phyloP scores from a whole-genome alignment of 2,797 vertebrate genomes.

The Enteromius trimaculatus region DNA sequence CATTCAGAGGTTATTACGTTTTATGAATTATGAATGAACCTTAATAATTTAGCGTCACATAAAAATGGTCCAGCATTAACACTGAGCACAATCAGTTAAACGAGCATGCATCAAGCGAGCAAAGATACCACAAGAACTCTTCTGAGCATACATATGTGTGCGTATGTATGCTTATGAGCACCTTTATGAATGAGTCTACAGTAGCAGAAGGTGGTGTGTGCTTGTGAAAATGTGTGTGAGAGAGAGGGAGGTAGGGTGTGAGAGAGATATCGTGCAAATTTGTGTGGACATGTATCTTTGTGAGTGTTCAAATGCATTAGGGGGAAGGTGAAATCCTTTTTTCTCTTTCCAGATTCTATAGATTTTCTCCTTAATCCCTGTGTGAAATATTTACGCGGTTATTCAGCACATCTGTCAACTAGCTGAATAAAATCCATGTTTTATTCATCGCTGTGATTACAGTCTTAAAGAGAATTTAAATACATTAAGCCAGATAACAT shows the following conservation, averaged over 20 bases:
- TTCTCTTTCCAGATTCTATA: slow-evolving; percentile 6
- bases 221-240: not conserved
- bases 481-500: slow-evolving; percentile 23
- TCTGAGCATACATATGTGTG: slow-evolving; percentile 11
- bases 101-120: slow-evolving; percentile 1
- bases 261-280: not conserved
- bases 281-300: slow-evolving; percentile 3
- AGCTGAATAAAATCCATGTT: slow-evolving; percentile 25
- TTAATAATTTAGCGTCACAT: slow-evolving; percentile 72
- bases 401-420: slow-evolving; percentile 21
- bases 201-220: not conserved
- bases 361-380: slow-evolving; percentile 28
- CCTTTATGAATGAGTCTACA: slow-evolving; percentile 20
- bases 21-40: slow-evolving; percentile 72
- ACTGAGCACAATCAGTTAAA: slow-evolving; percentile 61
- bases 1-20: slow-evolving; percentile 72
- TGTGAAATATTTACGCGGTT: slow-evolving; percentile 27
- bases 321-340: slow-evolving; percentile 12
- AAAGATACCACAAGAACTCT: slow-evolving; percentile 18
- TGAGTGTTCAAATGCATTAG: slow-evolving; percentile 1
- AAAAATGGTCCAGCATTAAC: slow-evolving; percentile 68
- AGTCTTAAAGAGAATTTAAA: slow-evolving; percentile 7
- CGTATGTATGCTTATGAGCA: slow-evolving; percentile 6
- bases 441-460: slow-evolving; percentile 27
- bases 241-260: slow-evolving; percentile 47